Percentiles rank a stretch among this genome's conserved stretches.
Evolutionary conservation across 2,888 invertebrate species (phyloP).

Genomic region (Maniola hyperantus): DNA sequence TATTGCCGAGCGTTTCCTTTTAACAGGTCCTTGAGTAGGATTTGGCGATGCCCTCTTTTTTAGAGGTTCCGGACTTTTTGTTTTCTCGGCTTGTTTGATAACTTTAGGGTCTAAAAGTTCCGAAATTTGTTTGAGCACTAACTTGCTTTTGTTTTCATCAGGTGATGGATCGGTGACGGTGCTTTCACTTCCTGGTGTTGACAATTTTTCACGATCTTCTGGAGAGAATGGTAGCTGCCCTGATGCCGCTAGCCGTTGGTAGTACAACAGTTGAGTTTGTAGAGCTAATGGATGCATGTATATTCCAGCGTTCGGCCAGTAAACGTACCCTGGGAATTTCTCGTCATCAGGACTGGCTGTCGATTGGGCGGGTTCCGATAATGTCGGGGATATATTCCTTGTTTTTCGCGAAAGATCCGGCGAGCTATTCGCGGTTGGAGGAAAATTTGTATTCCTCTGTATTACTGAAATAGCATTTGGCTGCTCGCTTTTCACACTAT

Average conservation of each 20-base stretch:
- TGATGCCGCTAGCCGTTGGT: constrained; percentile 87
- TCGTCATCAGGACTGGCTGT: constrained; percentile 66
- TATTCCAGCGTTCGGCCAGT: constrained; percentile 87
- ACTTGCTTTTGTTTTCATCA: constrained; percentile 71
- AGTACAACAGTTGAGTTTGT: constrained; percentile 88
- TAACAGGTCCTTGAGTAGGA: constrained; percentile 74
- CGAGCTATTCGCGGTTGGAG: constrained; percentile 70
- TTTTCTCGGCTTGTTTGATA: constrained; percentile 65
- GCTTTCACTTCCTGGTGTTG: constrained; percentile 64
- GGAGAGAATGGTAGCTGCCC: constrained; percentile 67
- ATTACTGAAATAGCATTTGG: constrained; percentile 75
- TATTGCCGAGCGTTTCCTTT: constrained; percentile 91
- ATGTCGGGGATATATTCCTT: constrained; percentile 60
- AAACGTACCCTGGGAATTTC: constrained; percentile 82
- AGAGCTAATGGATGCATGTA: constrained; percentile 89
- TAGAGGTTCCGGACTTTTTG: constrained; percentile 59
- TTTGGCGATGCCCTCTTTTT: constrained; percentile 75
- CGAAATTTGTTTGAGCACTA: constrained; percentile 75
- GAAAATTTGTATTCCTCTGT: constrained; percentile 70
- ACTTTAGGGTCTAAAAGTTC: constrained; percentile 74
- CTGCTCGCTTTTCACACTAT: constrained; percentile 70
- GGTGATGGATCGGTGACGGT: constrained; percentile 55
- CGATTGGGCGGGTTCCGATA: constrained; percentile 69
- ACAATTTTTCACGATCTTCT: constrained; percentile 59
- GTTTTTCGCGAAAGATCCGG: constrained; percentile 66